Base-by-base conservation (phyloP, 2,113 vertebrate genomes). In the Phrynosoma blainvillii region DNA sequence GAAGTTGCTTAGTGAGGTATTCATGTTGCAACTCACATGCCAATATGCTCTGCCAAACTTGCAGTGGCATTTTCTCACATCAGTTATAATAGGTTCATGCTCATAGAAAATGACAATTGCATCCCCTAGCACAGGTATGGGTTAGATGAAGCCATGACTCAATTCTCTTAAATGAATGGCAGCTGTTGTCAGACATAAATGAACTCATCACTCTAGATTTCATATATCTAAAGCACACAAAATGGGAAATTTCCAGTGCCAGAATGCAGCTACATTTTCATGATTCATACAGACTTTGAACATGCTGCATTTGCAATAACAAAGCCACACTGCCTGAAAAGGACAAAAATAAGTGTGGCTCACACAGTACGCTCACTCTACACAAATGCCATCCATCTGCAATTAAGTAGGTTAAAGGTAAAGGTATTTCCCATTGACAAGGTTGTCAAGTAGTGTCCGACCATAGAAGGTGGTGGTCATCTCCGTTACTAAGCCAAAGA, bases 341-440 rank as follows among this genome's bases (percentile, higher is more conserved):
- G 30, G 71, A 90, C 47, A 87, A 85, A 86, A 87, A 79, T 12
- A n/a, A 36, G 5, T 79, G 79, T 52, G 18, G 36, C 76, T 87
- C 62, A 89, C 89, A 85, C 59, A 84, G 56, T 85, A n/a, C 9
- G 47, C 5, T 88, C 75, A 30, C 68, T 36, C 42, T 62, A 36
- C 71, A 27, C 18, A 92, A 86, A 9, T 42, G 8, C 12, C 88
- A 86, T 84, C 76, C 9, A 52, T 10, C 81, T 65, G 36, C 84
- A 56, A 85, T 79, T 82, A 68, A 2, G 2, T 36, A 71, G 52
- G 71, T 36, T 36, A 36, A 36, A 36, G 36, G 36, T 36, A 36
- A 36, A 36, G 36, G 36, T 36, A 36, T 36, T 36, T 2, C 36
- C 36, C 36, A 36, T 36, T 36, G 36, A 36, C 36, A 36, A 36